Evolutionary conservation across 2,888 invertebrate genomes (phyloP).

Genomic region (Cheilosia grossa): DNA sequence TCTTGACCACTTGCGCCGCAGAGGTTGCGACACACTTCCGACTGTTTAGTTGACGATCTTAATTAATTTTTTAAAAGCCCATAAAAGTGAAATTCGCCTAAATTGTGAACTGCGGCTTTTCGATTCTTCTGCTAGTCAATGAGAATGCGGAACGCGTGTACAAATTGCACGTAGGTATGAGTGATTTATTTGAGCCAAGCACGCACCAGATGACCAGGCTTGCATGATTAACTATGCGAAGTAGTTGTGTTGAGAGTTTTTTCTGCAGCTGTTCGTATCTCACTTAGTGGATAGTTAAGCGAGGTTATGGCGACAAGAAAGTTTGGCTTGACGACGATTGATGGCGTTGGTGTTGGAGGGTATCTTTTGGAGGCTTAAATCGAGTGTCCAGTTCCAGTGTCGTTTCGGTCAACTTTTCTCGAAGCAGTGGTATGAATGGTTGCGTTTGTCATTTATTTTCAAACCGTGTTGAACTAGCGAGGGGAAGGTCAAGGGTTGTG

Average conservation of each 20-base stretch:
- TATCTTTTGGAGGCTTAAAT: not conserved
- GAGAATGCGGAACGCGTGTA: not conserved
- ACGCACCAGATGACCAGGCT: conserved; percentile 26
- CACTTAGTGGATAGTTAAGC: not conserved
- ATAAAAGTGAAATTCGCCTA: conserved; percentile 11
- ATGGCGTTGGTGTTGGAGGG: not conserved
- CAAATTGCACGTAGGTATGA: not conserved
- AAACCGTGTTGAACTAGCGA: no score
- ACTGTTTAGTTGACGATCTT: not conserved
- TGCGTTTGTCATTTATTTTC: no score
- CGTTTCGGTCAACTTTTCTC: no score
- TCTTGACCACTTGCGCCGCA: not conserved
- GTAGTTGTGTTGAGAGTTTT: conserved; percentile 9
- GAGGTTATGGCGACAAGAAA: not conserved
- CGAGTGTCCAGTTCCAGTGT: not conserved
- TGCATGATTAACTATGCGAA: conserved; percentile 34
- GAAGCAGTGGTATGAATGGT: no score
- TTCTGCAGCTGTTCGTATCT: conserved; percentile 2
- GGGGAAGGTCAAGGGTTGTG: no score
- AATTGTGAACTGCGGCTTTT: not conserved
- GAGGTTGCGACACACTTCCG: conserved; percentile 30
- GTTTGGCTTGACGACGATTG: not conserved
- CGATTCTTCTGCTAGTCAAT: not conserved
- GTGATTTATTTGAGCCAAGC: conserved; percentile 31
- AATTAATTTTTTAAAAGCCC: not conserved